These are phyloP conservation scores for Alces alces DNA, from an alignment of 2,113 vertebrate genomes.

Conservation along the genomic window DNA sequence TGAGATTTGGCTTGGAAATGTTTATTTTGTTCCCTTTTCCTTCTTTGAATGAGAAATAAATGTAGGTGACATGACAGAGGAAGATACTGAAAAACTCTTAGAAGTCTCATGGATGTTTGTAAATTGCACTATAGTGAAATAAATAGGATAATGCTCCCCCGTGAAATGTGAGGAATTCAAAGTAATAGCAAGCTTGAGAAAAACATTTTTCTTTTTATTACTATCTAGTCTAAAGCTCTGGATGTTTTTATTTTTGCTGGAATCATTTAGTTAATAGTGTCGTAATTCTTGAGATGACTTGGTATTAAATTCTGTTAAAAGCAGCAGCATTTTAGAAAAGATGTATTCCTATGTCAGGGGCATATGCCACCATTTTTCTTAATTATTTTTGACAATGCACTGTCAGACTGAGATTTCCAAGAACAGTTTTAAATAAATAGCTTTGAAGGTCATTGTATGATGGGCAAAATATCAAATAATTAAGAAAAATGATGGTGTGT, in stretches of 20 bases:
- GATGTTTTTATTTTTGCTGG: conserved; percentile 69
- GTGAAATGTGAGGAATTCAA: conserved; percentile 34
- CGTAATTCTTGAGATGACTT: conserved; percentile 70
- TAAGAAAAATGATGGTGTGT: conserved; percentile 61
- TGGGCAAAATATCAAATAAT: conserved; percentile 68
- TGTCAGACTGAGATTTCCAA: conserved; percentile 56
- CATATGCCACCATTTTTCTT: conserved; percentile 67
- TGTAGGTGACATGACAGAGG: background rate
- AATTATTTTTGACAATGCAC: conserved; percentile 74
- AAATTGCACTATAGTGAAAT: background rate
- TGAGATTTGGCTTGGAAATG: background rate
- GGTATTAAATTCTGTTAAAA: conserved; percentile 78
- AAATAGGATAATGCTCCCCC: background rate
- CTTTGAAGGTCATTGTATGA: conserved; percentile 48
- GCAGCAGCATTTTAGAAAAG: conserved; percentile 71
- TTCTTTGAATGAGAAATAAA: background rate
- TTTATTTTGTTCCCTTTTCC: background rate
- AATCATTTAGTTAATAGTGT: conserved; percentile 73
- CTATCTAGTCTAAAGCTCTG: conserved; percentile 47
- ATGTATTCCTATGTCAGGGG: conserved; percentile 50
- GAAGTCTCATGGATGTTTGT: conserved; percentile 8
- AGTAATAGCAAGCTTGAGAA: background rate
- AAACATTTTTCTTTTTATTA: conserved; percentile 35
- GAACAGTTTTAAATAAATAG: conserved; percentile 74
- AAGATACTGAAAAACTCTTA: background rate